Conservation (phyloP, 2,797 vertebrate species). For the Furcifer pardalis region DNA sequence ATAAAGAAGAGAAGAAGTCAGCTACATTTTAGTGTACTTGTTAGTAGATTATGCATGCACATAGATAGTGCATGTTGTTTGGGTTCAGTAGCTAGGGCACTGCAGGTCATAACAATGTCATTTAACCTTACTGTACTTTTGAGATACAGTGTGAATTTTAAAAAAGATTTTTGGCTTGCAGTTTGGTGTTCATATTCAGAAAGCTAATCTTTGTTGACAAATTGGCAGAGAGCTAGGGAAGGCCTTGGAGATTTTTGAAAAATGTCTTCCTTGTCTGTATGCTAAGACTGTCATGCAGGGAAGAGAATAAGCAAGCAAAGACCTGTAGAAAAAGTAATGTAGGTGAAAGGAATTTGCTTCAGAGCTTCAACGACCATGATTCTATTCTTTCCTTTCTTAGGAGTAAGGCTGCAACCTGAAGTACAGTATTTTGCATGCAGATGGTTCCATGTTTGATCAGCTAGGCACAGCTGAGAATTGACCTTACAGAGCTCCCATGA, state of each 20-base stretch:
- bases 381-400: background rate
- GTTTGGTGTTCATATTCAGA: background rate
- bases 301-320: background rate
- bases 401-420: too few relatives aligned
- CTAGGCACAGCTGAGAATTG: too few relatives aligned
- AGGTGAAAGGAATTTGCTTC: background rate
- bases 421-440: background rate
- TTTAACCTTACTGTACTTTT: constrained; percentile 9
- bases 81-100: constrained; percentile 3
- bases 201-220: background rate
- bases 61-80: background rate
- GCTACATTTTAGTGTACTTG: background rate
- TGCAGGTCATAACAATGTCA: background rate
- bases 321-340: background rate
- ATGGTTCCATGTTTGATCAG: too few relatives aligned
- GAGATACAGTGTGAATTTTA: constrained; percentile 24
- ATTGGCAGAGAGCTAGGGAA: background rate
- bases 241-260: background rate
- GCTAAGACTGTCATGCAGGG: background rate
- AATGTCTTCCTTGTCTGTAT: background rate
- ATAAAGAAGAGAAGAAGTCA: too few relatives aligned
- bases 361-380: background rate
- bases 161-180: constrained; percentile 4
- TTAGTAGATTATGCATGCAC: background rate
- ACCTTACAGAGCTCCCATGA: too few relatives aligned